Percentiles rank a stretch among this genome's conserved stretches.
These are phyloP conservation scores for Atherinomorus stipes DNA, from an alignment of 2,113 vertebrate species.

Conservation along the genomic window DNA sequence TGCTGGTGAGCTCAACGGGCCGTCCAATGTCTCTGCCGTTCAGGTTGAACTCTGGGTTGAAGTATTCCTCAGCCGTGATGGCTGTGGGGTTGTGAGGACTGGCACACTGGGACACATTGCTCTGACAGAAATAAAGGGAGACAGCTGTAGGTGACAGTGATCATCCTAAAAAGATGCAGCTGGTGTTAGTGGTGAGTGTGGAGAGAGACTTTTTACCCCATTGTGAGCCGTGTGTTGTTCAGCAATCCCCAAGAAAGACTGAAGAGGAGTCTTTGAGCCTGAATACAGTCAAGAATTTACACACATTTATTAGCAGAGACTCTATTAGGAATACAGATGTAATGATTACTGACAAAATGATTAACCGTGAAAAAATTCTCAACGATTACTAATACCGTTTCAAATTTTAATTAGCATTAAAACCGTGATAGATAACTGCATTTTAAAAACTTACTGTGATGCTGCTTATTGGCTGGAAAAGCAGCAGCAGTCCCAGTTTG, in stretches of 20 bases:
- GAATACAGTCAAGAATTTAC: not conserved
- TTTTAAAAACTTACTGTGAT: no score
- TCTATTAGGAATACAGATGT: not conserved
- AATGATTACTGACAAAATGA: no score
- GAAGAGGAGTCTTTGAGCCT: constrained; percentile 83
- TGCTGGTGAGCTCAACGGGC: constrained; percentile 85
- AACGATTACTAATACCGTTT: no score
- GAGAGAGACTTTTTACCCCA: constrained; percentile 74
- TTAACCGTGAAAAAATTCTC: no score
- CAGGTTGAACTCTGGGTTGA: constrained; percentile 83
- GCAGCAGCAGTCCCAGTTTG: no score
- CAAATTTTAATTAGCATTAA: no score
- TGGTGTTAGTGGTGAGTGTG: constrained; percentile 7
- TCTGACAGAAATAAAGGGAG: constrained; percentile 61
- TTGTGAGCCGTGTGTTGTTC: constrained; percentile 84
- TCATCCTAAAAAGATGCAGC: constrained; percentile 9
- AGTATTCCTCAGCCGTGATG: constrained; percentile 87
- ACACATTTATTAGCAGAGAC: not conserved
- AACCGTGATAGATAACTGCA: no score
- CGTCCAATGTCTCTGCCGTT: constrained; percentile 84
- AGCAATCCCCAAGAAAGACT: constrained; percentile 86
- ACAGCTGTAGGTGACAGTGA: not conserved
- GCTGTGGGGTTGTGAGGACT: constrained; percentile 87
- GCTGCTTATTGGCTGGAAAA: no score
- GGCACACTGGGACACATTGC: constrained; percentile 86